Base-by-base conservation (phyloP, 2,797 vertebrate genomes). In the Salarias fasciatus region DNA sequence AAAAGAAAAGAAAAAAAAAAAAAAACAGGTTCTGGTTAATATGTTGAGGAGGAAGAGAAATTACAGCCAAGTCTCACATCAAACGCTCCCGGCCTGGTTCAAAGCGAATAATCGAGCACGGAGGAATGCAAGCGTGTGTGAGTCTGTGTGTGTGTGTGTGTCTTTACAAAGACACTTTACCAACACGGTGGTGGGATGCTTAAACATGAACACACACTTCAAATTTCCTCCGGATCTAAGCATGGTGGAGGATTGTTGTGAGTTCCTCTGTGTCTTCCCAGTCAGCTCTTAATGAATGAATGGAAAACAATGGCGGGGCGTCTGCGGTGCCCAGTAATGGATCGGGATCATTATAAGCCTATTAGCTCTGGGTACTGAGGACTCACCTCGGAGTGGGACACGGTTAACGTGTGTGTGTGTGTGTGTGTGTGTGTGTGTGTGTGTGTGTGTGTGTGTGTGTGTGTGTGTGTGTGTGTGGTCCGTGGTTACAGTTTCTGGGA, bases 241-340 rank as follows among this genome's bases (percentile, higher is more conserved):
- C 12, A 35, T 52, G 62, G 69, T 76, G 50, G 72, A 68, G 69
- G 78, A 57, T n/a, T 72, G 81, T 53, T 66, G 75, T 79, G 73
- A 42, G 66, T 67, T 77, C 46, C 50, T 57, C 66, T 57, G 62
- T 63, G 54, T 54, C 75, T 63, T 88, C 68, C 66, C 78, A 70
- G 68, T 45, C 62, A 44, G 33, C 59, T 48, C 69, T 70, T 89
- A 92, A 92, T 90, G 70, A 91, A 93, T 87, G 89, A 83, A 68
- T 76, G 80, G 80, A 94, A 95, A 95, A 94, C 95, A 92, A 86
- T 55, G 84, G 83, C 73, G 53, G 83, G 63, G 79, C 89, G 87
- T 76, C 57, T 72, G 47, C 77, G 68, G 64, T 41, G 59, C 70
- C 50, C 45, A 62, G 81, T 92, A 93, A 93, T 93, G 89, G 89